These are phyloP conservation scores for Leptinotarsa undecemlineata DNA, from an alignment of 1,140 invertebrate species.

Conservation along the genomic window DNA sequence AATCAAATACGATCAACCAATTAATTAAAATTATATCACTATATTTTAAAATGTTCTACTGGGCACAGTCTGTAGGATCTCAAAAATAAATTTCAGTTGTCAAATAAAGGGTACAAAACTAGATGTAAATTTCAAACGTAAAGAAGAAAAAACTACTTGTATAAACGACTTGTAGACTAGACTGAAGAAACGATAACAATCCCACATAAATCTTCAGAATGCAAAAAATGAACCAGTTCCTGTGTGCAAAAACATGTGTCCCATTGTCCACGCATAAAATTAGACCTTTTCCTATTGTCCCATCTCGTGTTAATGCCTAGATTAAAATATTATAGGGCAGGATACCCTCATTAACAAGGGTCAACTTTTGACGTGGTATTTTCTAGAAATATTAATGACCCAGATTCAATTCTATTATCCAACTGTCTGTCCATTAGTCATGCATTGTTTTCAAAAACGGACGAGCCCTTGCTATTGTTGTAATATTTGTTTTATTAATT, in stretches of 20 bases:
- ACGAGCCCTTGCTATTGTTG: conserved; percentile 13
- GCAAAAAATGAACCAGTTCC: conserved; percentile 21
- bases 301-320: conserved; percentile 18
- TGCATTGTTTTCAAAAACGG: conserved; percentile 34
- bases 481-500: conserved; percentile 29
- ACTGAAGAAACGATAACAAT: background rate
- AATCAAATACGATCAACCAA: background rate
- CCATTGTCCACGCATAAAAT: conserved; percentile 24
- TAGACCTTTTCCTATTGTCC: conserved; percentile 27
- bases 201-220: conserved; percentile 11
- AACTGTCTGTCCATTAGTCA: conserved; percentile 42
- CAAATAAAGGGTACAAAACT: background rate
- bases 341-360: conserved; percentile 35
- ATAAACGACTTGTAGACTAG: background rate
- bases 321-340: conserved; percentile 30
- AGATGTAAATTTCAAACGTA: no score
- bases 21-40: background rate
- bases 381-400: conserved; percentile 39
- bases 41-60: background rate
- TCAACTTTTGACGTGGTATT: conserved; percentile 37
- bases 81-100: background rate
- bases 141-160: no score
- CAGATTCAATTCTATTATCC: conserved; percentile 30
- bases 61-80: no score
- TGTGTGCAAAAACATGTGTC: conserved; percentile 13